A percentile compares a stretch with the other conserved stretches of the same genome.
Conservation (phyloP, 1,140 invertebrate genomes). For the Polypedilum vanderplanki region DNA sequence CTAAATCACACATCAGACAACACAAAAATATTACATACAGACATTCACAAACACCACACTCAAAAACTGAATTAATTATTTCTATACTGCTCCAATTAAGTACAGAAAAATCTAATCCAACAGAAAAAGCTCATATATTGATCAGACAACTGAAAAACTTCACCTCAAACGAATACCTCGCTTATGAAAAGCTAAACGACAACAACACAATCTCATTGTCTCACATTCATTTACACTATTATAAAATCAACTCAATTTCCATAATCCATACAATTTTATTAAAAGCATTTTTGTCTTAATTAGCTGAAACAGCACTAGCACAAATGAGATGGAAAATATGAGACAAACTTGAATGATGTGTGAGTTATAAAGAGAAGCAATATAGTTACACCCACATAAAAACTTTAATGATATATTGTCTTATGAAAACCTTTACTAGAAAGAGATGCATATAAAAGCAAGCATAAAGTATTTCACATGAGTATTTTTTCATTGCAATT, state of each 20-base stretch:
- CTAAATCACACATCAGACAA: not conserved
- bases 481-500: too few relatives aligned
- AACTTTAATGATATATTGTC: too few relatives aligned
- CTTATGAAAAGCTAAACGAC: not conserved
- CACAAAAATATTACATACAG: not conserved
- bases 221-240: not conserved
- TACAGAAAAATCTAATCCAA: slow-evolving; percentile 25
- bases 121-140: not conserved
- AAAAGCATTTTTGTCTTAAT: too few relatives aligned
- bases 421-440: too few relatives aligned
- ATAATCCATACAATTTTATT: not conserved
- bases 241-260: not conserved
- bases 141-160: not conserved
- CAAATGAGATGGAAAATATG: too few relatives aligned
- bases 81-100: not conserved
- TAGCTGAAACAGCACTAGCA: too few relatives aligned
- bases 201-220: not conserved
- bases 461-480: too few relatives aligned
- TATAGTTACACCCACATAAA: too few relatives aligned
- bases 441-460: too few relatives aligned
- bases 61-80: not conserved
- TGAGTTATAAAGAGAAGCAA: too few relatives aligned
- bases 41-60: not conserved
- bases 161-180: not conserved
- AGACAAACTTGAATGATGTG: too few relatives aligned